Base-by-base conservation (phyloP, 1,140 invertebrate genomes). In the Aphidius ervi region DNA sequence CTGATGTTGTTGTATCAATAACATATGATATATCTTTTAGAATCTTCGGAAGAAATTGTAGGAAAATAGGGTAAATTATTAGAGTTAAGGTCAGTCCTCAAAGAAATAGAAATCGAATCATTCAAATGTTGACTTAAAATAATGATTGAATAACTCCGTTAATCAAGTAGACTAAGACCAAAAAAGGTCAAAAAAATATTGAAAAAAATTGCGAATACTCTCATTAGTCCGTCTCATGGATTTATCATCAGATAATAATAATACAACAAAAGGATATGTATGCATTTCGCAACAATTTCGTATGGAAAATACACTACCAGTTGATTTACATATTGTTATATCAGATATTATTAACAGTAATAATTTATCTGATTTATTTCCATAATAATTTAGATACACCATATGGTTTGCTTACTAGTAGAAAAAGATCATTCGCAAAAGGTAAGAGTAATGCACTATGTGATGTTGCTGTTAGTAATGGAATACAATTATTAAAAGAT, bases 401-500 rank as follows among this genome's bases (percentile, higher is more conserved):
- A 4, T 98, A 97, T 86, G 97, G 99, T 16, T 16, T 16, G 66
- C 85, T 99, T 52, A 99, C 97, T 43, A 97, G 97, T 41, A 97
- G 99, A 82, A 97, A 99, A 79, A 84, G 93, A 67, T 86, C 84
- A 69, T 93, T 82, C 81, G 90, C 88, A 4, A 82, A 84, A 20
- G 73, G 82, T 58, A 85, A 88, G 63, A 74, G 95, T 4, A 88
- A 84, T 71, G 86, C 80, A 58, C 82, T 82, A 60, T 97, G 93
- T 95, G 95, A 99, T 80, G 92, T 99, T 56, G 97, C 94, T 54
- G 87, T 99, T 46, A 97, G 99, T 68, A 97, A 99, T 84, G 98
- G 99, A 86, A 97, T 99, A 74, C 98, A 99, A 83, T 92, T 99
- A 86, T 85, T 99, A 20, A 86, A 86, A 64, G 98, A 99, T 80